Base-by-base conservation (phyloP, 2,113 vertebrate genomes). In the Alectura lathami region DNA sequence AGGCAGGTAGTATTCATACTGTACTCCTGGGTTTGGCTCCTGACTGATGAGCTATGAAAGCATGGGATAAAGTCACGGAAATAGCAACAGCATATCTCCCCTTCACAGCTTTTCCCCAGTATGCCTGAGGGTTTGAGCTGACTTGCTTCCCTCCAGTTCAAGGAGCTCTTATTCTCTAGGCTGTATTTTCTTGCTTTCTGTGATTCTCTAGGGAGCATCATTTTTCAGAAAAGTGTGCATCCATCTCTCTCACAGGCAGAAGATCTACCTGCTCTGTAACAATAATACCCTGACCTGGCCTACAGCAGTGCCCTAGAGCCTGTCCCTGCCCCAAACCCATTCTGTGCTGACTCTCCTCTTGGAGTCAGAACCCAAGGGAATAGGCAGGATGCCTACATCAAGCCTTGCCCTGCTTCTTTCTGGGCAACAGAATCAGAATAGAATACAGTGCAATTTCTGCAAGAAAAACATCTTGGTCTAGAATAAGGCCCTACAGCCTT, bases 1-100 rank as follows among this genome's bases (percentile, higher is more conserved):
- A 0, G 98, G 98, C 57, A 99, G 96, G 96, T 99, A 98, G 92
- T 98, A 99, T 86, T 99, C 99, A 3, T 98, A 99, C 67, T 98
- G 98, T 17, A 99, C 96, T 0, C 99, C 99, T 0, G 96, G 98
- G 95, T 99, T 99, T 60, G 96, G 91, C 88, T 99, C 99, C 96
- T 99, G 99, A 94, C 98, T 99, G 97, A 99, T 98, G 67, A 99
- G 97, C 99, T 99, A 97, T 7, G 81, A 64, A 62, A 77, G 27
- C 60, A 92, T 4, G 7, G 21, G 67, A 74, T 17, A 51, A 66
- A 45, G 40, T 76, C 60, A 93, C 30, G n/a, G 40, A 85, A 91
- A 75, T 24, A 76, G 6, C 34, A 76, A 45, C 76, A 77, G 47
- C 64, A 32, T n/a, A 83, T 88, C 36, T 72, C 18, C 8, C 38